Evolutionary conservation across 2,888 invertebrate genomes (phyloP).

Genomic region (Caenorhabditis imperialis): DNA sequence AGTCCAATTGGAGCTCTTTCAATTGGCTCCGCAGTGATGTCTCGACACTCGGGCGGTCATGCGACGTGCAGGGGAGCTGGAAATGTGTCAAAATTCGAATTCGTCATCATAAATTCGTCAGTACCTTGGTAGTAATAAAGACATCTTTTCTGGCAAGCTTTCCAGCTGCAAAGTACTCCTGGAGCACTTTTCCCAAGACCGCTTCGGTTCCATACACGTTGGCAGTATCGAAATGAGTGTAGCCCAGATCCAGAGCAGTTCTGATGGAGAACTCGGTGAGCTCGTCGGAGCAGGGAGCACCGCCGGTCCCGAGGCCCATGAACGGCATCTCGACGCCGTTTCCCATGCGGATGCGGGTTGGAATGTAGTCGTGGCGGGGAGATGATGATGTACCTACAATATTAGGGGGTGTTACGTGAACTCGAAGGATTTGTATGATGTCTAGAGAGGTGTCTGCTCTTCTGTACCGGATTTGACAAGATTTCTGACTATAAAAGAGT

Average conservation of each 20-base stretch:
- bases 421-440: too few species aligned
- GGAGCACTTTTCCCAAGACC: conserved; percentile 83
- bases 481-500: too few species aligned
- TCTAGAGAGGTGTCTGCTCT: too few species aligned
- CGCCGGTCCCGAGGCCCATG: conserved; percentile 54
- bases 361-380: conserved; percentile 26
- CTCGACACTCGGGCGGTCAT: conserved; percentile 26
- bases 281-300: conserved; percentile 7
- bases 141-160: conserved; percentile 79
- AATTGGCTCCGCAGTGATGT: conserved; percentile 33
- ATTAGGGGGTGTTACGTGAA: not conserved
- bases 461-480: too few species aligned
- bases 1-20: conserved; percentile 38
- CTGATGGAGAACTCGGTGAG: conserved; percentile 22
- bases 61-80: conserved; percentile 42
- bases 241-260: conserved; percentile 65
- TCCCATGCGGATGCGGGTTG: conserved; percentile 40
- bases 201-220: conserved; percentile 85
- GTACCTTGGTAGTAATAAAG: conserved; percentile 59
- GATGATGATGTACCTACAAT: conserved; percentile 21
- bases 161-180: conserved; percentile 83
- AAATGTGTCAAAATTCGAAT: too few species aligned
- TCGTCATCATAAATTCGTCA: too few species aligned
- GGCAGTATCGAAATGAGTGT: conserved; percentile 83
- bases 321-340: conserved; percentile 52